Base-by-base conservation (phyloP, 2,113 vertebrate species). In the Felis catus region DNA sequence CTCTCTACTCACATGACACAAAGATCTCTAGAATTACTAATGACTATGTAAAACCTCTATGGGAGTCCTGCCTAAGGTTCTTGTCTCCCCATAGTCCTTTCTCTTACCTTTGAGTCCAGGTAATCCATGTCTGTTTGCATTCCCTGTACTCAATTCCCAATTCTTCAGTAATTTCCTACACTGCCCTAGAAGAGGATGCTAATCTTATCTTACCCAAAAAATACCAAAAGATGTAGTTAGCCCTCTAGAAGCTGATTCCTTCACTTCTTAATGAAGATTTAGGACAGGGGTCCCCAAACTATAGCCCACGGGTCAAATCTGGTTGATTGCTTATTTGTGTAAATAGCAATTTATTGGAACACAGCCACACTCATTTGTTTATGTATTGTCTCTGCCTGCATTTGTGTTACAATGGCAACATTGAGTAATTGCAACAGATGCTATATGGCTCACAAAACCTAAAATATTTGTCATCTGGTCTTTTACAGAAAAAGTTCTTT, bases 11-110 rank as follows among this genome's bases (percentile, higher is more conserved):
- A 45, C 53, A 84, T 73, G 19, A 89, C 9, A 39, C 48, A 61
- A 58, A 96, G 91, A 89, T 39, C 45, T 66, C 33, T 74, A 36
- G 58, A 80, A 48, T 48, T 53, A 93, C 39, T 88, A 97, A 79
- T n/a, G 55, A 33, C 39, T 36, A 73, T 8, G 29, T 68, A 76
- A 92, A 94, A 78, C n/a, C 21, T 55, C 76, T 25, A 23, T 5
- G 8, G 61, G n/a, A 81, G 70, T 5, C 12, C 13, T 90, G 31
- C 61, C 73, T 91, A 45, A 55, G 41, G 4, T 65, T 89, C 78
- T 85, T 51, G 8, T 7, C 21, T 55, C 51, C 51, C 81, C 13
- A 68, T 15, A 39, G 16, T 84, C 29, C 18, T 90, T 74, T 87
- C 48, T 86, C 31, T 76, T 68, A 63, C 31, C 41, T 41, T 61